A percentile compares a stretch with the other conserved stretches of the same genome.
Conservation (phyloP, 2,797 vertebrate species). For the Myiotriccus ornatus region DNA sequence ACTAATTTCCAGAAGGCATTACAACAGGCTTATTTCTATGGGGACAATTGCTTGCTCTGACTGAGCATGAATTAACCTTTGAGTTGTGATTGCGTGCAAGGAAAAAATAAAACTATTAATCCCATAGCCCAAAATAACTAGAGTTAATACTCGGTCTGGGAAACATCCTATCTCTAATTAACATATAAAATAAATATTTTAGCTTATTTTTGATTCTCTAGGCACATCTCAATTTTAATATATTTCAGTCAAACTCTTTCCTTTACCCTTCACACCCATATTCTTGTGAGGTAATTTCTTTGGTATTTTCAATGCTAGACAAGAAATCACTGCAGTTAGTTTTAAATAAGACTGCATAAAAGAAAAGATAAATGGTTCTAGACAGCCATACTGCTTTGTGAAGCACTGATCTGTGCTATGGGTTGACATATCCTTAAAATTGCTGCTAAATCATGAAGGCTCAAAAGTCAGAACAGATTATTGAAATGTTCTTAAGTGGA, state of each 20-base stretch:
- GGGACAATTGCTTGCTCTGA: not conserved
- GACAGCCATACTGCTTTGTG: slow-evolving; percentile 5
- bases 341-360: slow-evolving; percentile 6
- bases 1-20: not conserved
- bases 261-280: not conserved
- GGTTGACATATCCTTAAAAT: slow-evolving; percentile 27
- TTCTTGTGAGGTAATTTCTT: not conserved
- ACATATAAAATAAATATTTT: not conserved
- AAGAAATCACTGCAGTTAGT: not conserved
- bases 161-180: not conserved
- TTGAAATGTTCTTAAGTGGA: slow-evolving; percentile 7
- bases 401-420: slow-evolving; percentile 6
- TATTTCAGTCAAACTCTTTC: not conserved
- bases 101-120: not conserved
- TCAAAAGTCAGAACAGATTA: slow-evolving; percentile 20
- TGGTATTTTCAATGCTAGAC: not conserved
- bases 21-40: not conserved
- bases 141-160: not conserved
- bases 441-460: not conserved
- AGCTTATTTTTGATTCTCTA: not conserved
- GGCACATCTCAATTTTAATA: not conserved
- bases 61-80: not conserved
- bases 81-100: not conserved
- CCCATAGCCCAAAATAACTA: not conserved
- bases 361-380: slow-evolving; percentile 12